Evolutionary conservation across 2,113 vertebrate species (phyloP).

Genomic region (Centropristis striata): DNA sequence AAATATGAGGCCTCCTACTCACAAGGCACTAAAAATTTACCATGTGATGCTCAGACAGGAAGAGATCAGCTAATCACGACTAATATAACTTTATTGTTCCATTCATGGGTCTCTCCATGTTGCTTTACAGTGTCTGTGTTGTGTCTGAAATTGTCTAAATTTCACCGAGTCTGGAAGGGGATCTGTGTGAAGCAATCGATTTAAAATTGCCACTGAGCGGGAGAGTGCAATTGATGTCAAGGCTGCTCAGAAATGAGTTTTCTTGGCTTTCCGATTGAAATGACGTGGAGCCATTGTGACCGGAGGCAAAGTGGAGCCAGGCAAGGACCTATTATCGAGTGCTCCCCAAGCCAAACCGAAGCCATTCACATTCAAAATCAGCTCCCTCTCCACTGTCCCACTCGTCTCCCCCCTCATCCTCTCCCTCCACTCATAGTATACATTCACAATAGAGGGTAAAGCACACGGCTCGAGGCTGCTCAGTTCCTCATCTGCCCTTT

Average conservation of each 20-base stretch:
- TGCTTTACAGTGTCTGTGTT: conserved; percentile 51
- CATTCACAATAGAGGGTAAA: conserved; percentile 42
- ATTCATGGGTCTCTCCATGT: conserved; percentile 37
- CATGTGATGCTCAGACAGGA: conserved; percentile 8
- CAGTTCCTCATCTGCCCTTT: conserved; percentile 37
- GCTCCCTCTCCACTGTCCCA: conserved; percentile 30
- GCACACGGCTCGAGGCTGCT: conserved; percentile 13
- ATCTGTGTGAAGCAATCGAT: conserved; percentile 70
- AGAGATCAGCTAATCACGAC: conserved; percentile 37
- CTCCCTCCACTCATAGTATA: not conserved
- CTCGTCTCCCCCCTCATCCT: not conserved
- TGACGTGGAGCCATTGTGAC: conserved; percentile 72
- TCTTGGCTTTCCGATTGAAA: conserved; percentile 75
- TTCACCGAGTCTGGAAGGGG: conserved; percentile 51
- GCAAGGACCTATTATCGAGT: conserved; percentile 54
- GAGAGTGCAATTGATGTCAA: conserved; percentile 81
- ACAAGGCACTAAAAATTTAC: not conserved
- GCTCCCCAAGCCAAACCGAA: conserved; percentile 51
- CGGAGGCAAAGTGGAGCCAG: conserved; percentile 62
- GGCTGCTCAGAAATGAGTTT: conserved; percentile 81
- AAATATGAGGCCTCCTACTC: not conserved
- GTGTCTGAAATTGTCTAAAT: conserved; percentile 65
- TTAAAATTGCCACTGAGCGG: conserved; percentile 73
- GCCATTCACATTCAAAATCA: conserved; percentile 47
- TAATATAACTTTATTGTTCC: conserved; percentile 49